Conservation (phyloP, 1,140 invertebrate genomes). For the Capitella teleta region DNA sequence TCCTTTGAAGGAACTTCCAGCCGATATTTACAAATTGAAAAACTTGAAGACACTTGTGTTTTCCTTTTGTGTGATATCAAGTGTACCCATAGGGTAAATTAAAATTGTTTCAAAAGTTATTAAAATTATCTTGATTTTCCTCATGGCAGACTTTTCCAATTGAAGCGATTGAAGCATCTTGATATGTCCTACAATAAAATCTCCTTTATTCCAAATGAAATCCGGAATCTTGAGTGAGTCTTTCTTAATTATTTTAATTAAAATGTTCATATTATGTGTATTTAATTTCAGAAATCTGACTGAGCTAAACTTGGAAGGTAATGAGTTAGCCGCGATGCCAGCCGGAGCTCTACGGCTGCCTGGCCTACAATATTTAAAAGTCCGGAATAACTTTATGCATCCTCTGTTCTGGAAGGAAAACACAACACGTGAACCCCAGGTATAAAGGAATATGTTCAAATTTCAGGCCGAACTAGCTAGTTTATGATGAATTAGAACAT, state of each 20-base stretch:
- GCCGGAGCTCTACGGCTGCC: conserved; percentile 24
- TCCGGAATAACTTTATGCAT: conserved; percentile 40
- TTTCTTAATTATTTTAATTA: too few relatives aligned
- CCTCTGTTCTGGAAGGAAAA: conserved; percentile 38
- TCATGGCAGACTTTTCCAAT: conserved; percentile 26
- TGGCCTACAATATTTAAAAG: conserved; percentile 23
- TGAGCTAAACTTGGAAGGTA: conserved; percentile 36
- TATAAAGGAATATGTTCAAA: conserved; percentile 8
- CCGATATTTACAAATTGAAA: conserved; percentile 24
- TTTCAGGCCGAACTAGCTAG: background rate
- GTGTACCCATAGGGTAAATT: conserved; percentile 27
- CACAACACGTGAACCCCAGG: conserved; percentile 28
- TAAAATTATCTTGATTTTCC: too few relatives aligned
- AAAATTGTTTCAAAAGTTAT: too few relatives aligned
- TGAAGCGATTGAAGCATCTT: conserved; percentile 25
- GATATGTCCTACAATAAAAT: conserved; percentile 37
- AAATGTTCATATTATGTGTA: too few relatives aligned
- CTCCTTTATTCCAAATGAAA: conserved; percentile 30
- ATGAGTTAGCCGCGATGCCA: conserved; percentile 34
- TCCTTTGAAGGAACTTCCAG: conserved; percentile 32
- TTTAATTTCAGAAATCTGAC: background rate
- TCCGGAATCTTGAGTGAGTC: conserved; percentile 24
- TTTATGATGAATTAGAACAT: background rate
- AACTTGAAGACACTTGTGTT: conserved; percentile 28
- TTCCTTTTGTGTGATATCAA: conserved; percentile 33